Conservation (phyloP, 2,888 invertebrate species). For the Nipponacmea schrenckii region DNA sequence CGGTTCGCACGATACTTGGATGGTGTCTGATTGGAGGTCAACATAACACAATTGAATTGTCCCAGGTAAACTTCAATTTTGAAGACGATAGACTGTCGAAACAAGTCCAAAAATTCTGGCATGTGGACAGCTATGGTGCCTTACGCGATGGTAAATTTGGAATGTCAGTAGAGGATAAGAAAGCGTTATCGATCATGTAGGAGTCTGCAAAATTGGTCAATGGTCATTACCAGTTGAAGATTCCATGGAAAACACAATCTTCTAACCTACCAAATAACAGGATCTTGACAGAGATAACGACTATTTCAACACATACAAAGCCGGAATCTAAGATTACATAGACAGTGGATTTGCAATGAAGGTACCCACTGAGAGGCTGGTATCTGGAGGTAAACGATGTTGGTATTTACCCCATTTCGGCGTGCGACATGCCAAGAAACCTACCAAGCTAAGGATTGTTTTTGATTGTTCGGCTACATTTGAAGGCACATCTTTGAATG, state of each 20-base stretch:
- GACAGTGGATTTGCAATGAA: neutral
- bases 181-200: neutral
- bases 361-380: no score
- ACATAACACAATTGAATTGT: neutral
- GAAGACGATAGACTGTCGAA: neutral
- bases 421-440: no score
- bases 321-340: neutral
- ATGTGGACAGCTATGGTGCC: neutral
- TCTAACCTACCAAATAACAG: neutral
- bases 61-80: neutral
- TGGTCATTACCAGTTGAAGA: neutral
- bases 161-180: neutral
- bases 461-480: no score
- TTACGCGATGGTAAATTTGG: neutral
- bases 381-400: no score
- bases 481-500: constrained; percentile 20
- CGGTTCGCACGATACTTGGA: neutral
- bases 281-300: neutral
- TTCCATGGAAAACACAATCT: neutral
- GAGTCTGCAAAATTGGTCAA: neutral
- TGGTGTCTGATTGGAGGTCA: neutral
- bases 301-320: neutral
- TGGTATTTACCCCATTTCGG: constrained; percentile 20
- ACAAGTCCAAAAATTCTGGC: neutral
- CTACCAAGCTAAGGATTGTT: no score